A percentile compares a stretch with the other conserved stretches of the same genome.
Evolutionary conservation across 1,140 invertebrate genomes (phyloP).

Genomic region (Drosophila gunungcola): DNA sequence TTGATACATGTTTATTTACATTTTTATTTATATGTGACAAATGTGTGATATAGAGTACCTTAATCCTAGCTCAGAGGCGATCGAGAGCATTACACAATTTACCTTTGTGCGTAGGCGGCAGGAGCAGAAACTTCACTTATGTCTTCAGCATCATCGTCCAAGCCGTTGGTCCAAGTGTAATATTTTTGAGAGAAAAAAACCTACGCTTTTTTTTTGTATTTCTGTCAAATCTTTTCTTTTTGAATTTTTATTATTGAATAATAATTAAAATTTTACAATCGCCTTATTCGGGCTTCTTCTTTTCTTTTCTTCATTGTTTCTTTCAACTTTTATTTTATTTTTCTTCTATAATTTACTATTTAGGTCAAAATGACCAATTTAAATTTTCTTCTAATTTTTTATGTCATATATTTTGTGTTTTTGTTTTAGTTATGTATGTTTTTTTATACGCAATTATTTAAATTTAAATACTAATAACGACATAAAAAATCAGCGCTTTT

Average conservation of each 20-base stretch:
- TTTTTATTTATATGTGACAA: not conserved
- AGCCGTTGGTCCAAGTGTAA: not conserved
- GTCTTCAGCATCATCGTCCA: not conserved
- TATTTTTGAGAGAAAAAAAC: conserved; percentile 30
- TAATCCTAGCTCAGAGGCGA: conserved; percentile 4
- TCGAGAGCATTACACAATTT: conserved; percentile 24
- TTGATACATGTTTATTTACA: conserved; percentile 33
- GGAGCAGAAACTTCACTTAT: not conserved
- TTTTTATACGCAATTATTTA: conserved; percentile 78
- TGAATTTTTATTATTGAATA: conserved; percentile 83
- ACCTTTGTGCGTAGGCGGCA: conserved; percentile 17
- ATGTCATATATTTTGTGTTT: conserved; percentile 52
- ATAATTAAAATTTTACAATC: conserved; percentile 84
- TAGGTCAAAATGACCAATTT: conserved; percentile 81
- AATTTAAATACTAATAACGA: conserved; percentile 84
- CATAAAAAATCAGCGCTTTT: conserved; percentile 83
- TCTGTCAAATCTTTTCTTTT: conserved; percentile 75
- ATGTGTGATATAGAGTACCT: not conserved
- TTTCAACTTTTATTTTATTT: conserved; percentile 61
- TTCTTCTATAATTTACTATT: conserved; percentile 79
- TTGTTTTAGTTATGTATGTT: conserved; percentile 52
- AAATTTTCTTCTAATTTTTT: conserved; percentile 78
- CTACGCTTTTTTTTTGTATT: conserved; percentile 45
- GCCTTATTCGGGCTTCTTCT: conserved; percentile 58
- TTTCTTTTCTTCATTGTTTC: conserved; percentile 52